Percentiles rank a stretch among this genome's conserved stretches.
phyloP scores from a whole-genome alignment of 2,113 vertebrate species.

The Balaeniceps rex region DNA sequence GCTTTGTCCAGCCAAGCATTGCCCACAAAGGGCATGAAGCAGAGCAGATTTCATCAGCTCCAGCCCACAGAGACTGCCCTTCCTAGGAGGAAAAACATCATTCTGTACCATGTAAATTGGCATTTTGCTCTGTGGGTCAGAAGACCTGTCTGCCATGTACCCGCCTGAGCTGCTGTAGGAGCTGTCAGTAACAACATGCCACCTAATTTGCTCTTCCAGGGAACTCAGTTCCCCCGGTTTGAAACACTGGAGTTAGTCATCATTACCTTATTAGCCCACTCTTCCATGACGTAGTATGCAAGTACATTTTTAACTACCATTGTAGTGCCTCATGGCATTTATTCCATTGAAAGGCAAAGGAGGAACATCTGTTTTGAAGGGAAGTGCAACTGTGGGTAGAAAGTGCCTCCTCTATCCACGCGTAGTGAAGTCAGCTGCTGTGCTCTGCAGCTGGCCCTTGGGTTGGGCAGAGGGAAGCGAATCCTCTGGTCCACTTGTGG shows the following conservation, averaged over 20 bases:
- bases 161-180: not conserved
- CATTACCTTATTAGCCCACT: not conserved
- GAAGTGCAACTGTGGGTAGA: not conserved
- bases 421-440: not conserved
- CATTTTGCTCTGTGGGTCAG: not conserved
- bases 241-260: not conserved
- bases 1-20: not conserved
- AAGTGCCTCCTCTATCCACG: not conserved
- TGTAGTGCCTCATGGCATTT: not conserved
- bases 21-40: not conserved
- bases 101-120: not conserved
- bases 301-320: not conserved
- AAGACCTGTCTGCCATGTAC: not conserved
- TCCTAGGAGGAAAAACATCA: not conserved
- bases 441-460: not conserved
- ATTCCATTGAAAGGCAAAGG: not conserved
- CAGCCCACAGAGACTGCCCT: not conserved
- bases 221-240: not conserved
- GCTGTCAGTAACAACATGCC: not conserved
- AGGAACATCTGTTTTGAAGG: not conserved
- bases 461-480: not conserved
- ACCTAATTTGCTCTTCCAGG: not conserved
- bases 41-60: not conserved
- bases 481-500: not conserved
- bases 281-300: not conserved